Evolutionary conservation across 2,797 vertebrate genomes (phyloP).

Genomic region (Sciurus carolinensis): DNA sequence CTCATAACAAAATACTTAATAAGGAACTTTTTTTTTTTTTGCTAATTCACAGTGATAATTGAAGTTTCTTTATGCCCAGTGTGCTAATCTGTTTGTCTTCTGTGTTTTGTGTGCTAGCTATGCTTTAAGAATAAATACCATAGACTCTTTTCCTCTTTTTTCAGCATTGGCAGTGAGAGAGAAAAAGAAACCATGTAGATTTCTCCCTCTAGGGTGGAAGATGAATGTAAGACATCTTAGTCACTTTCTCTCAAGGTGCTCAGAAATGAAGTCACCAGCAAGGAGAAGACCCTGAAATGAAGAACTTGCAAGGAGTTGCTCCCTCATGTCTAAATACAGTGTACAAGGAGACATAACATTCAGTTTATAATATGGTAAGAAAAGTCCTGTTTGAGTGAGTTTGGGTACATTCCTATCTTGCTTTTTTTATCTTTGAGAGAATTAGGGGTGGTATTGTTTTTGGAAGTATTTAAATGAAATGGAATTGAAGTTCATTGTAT

Average conservation of each 20-base stretch:
- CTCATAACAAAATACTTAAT: not conserved
- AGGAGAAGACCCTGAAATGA: not conserved
- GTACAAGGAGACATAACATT: not conserved
- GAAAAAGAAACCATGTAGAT: not conserved
- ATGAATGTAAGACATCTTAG: not conserved
- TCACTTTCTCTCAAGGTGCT: not conserved
- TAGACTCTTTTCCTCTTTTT: not conserved
- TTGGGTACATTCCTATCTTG: not conserved
- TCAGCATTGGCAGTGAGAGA: not conserved
- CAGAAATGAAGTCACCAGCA: not conserved
- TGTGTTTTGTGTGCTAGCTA: not conserved
- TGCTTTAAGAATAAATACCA: not conserved
- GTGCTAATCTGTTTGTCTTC: not conserved
- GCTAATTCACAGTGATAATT: slow-evolving; percentile 9
- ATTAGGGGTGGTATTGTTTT: fast-evolving
- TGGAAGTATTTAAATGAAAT: slow-evolving; percentile 8
- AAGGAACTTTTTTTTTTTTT: not conserved
- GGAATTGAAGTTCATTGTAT: not conserved
- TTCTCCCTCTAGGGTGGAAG: not conserved
- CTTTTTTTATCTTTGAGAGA: not conserved
- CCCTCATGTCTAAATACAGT: not conserved
- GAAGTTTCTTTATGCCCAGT: not conserved
- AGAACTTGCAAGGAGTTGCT: not conserved
- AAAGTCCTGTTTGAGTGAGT: not conserved
- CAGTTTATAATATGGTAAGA: not conserved